Evolutionary conservation across 2,888 invertebrate genomes (phyloP).

Genomic region (Monoplex corrugatus): DNA sequence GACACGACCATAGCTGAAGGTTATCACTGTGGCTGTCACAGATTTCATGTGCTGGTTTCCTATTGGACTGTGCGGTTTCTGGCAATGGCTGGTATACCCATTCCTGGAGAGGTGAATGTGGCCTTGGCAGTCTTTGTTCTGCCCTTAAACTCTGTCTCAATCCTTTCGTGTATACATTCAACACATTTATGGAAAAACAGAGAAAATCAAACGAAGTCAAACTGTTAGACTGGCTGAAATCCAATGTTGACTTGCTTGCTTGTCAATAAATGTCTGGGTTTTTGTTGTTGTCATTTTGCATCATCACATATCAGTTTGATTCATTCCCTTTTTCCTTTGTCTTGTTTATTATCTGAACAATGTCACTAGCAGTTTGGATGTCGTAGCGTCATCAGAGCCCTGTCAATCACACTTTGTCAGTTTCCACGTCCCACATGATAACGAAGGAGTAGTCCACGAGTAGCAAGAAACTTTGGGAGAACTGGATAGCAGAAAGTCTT

Average conservation of each 20-base stretch:
- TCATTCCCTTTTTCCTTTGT: too few species aligned
- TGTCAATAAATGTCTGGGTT: too few species aligned
- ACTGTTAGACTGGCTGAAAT: neutral
- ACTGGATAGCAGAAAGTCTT: too few species aligned
- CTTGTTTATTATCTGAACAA: too few species aligned
- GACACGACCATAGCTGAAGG: neutral
- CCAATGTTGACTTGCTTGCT: neutral
- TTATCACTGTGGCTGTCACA: neutral
- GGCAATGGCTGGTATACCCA: neutral
- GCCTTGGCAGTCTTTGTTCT: neutral
- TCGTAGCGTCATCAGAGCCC: too few species aligned
- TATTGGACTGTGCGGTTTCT: constrained; percentile 8
- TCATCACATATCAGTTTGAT: too few species aligned
- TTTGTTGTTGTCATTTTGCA: too few species aligned
- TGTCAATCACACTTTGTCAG: too few species aligned
- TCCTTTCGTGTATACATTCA: constrained; percentile 8
- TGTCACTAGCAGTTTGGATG: too few species aligned
- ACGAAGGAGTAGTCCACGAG: too few species aligned
- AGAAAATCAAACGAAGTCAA: neutral
- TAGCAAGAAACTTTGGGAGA: too few species aligned
- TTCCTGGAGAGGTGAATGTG: constrained; percentile 1
- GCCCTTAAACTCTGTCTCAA: constrained; percentile 1
- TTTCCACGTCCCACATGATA: too few species aligned
- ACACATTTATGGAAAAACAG: neutral
- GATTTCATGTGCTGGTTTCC: constrained; percentile 29